A percentile compares a stretch with the other conserved stretches of the same genome.
Evolutionary conservation across 2,888 invertebrate species (phyloP).

Genomic region (Nebria salina): DNA sequence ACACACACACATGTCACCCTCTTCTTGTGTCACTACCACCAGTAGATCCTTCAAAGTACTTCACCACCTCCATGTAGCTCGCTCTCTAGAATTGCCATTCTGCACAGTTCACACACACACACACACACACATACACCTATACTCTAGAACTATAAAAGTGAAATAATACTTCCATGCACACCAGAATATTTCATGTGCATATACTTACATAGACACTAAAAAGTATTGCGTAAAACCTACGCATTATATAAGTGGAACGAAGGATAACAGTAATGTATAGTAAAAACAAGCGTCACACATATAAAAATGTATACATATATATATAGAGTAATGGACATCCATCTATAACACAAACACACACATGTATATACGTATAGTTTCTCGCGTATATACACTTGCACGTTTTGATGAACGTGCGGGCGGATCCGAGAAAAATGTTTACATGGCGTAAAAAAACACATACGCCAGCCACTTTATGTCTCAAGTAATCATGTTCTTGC

Average conservation of each 20-base stretch:
- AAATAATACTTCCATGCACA: neutral
- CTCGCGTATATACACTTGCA: neutral
- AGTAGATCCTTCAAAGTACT: neutral
- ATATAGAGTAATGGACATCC: no score
- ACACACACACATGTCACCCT: slow-evolving; percentile 20
- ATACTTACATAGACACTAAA: no score
- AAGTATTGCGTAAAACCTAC: no score
- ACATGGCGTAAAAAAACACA: slow-evolving; percentile 31
- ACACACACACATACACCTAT: neutral
- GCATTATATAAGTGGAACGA: no score
- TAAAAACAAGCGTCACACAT: no score
- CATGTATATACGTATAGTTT: neutral
- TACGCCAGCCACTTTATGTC: slow-evolving; percentile 13
- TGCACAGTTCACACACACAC: neutral
- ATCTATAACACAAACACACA: neutral
- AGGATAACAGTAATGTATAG: no score
- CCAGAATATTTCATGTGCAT: no score
- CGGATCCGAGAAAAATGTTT: slow-evolving; percentile 23
- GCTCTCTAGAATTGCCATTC: neutral
- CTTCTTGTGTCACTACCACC: neutral
- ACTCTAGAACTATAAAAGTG: neutral
- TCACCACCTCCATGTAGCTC: neutral
- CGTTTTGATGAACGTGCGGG: neutral
- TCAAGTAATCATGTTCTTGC: slow-evolving; percentile 13
- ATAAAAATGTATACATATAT: no score